Percentiles rank a stretch among this genome's conserved stretches.
phyloP scores from a whole-genome alignment of 2,797 vertebrate species.

The Sebastes matsubarae region DNA sequence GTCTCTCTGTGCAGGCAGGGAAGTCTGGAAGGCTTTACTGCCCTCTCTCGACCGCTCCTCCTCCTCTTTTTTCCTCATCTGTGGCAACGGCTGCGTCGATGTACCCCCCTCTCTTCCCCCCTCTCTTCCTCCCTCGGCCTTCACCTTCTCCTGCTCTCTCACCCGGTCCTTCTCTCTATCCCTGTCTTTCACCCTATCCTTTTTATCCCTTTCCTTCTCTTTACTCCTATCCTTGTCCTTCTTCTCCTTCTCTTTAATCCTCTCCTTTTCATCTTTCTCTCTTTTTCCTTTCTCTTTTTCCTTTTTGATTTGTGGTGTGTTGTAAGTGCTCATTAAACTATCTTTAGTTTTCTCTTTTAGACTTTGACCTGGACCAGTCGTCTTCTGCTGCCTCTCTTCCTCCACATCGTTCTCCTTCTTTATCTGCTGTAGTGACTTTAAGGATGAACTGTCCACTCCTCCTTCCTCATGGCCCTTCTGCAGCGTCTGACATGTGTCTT shows the following conservation, averaged over 20 bases:
- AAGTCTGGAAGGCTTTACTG: constrained; percentile 45
- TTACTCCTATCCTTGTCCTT: constrained; percentile 69
- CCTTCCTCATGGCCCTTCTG: constrained; percentile 39
- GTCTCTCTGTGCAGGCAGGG: constrained; percentile 67
- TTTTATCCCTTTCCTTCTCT: constrained; percentile 69
- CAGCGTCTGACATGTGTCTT: constrained; percentile 20
- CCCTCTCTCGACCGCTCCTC: constrained; percentile 67
- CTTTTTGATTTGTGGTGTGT: constrained; percentile 62
- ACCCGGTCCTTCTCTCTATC: constrained; percentile 61
- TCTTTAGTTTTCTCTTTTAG: constrained; percentile 75
- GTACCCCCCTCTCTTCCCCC: constrained; percentile 35
- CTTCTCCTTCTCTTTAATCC: constrained; percentile 58
- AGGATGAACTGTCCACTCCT: constrained; percentile 18
- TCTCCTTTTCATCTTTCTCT: constrained; percentile 68
- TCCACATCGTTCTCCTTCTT: constrained; percentile 63
- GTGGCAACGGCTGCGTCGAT: background rate
- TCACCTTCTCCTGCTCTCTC: constrained; percentile 61
- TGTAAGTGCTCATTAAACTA: constrained; percentile 34
- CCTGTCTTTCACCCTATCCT: constrained; percentile 60
- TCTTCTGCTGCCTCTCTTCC: constrained; percentile 67
- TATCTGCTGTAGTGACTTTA: constrained; percentile 56
- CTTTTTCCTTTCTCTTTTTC: constrained; percentile 65
- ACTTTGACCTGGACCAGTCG: constrained; percentile 22
- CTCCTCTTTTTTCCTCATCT: constrained; percentile 69
- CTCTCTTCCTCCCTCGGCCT: constrained; percentile 55